Evolutionary conservation across 37 sponge, comb jelly and placozoan genomes (phyloP), one percentile per base, ranked within the genome.

Genomic region (Diacarnus erythraeanus): DNA sequence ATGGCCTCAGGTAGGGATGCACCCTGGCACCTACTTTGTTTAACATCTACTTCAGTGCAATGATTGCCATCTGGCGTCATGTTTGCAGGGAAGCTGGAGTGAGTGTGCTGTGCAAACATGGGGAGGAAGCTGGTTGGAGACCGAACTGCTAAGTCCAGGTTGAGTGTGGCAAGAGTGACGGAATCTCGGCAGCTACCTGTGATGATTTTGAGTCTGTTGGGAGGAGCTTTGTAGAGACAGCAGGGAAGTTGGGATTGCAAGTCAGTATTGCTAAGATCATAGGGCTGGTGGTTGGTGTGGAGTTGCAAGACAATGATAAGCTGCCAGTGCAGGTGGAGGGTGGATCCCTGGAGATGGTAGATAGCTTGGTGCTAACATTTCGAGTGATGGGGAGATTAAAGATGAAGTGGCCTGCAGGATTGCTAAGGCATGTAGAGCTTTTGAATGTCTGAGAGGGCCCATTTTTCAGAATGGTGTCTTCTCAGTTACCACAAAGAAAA

Each of bases 111-210:
- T 74, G 15, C 43, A 39, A 74, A 15, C 75, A 21, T 74, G 75
- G 75, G n/a, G 12, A 47, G 75, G 75, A 74, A 74, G 75, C 37
- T 74, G 75, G 75, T 42, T 23, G 75, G 75, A 47, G 57, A 74
- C 34, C 8, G 75, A 30, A 74, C 75, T 22, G 57, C 75, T 6
- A 74, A 74, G 33, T 74, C 75, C 3, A 74, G 57, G 33, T 44
- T 74, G 57, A 54, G 29, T 25, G 37, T 25, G 57, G 75, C 25
- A 26, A 51, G 34, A 51, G 75, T 74, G 56, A 74, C 75, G 6
- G 75, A 74, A 57, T 31, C 75, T 5, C 75, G 43, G 75, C 43
- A n/a, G n/a, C n/a, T n/a, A n/a, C n/a, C n/a, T n/a, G n/a, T n/a
- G n/a, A n/a, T n/a, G n/a, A n/a, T n/a, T n/a, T n/a, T n/a, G n/a